Percentiles rank a stretch among this genome's conserved stretches.
Conservation (phyloP, 1,140 invertebrate genomes). For the Agrilus planipennis region DNA sequence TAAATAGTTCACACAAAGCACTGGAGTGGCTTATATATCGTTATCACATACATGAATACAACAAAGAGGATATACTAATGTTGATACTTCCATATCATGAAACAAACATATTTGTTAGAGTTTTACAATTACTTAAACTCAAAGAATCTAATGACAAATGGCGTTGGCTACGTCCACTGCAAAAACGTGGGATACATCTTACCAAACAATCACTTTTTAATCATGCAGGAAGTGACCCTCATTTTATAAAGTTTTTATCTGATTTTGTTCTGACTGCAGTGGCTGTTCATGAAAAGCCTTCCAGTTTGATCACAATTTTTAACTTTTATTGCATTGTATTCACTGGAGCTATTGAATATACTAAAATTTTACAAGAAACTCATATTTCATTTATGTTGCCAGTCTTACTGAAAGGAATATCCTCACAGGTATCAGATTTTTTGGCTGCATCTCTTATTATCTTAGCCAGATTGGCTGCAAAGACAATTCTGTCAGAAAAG, state of each 20-base stretch:
- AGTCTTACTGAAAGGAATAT: conserved; percentile 53
- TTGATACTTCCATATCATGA: conserved; percentile 85
- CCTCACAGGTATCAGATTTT: conserved; percentile 54
- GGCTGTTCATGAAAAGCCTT: conserved; percentile 47
- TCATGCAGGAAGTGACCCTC: conserved; percentile 52
- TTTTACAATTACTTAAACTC: conserved; percentile 65
- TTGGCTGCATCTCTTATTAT: conserved; percentile 64
- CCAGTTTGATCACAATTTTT: conserved; percentile 53
- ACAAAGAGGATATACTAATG: conserved; percentile 65
- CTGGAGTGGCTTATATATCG: conserved; percentile 88
- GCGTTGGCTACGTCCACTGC: conserved; percentile 62
- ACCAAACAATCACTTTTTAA: conserved; percentile 59
- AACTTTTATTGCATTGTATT: conserved; percentile 66
- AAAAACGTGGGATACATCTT: conserved; percentile 61
- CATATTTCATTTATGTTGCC: conserved; percentile 59
- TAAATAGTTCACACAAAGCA: conserved; percentile 75
- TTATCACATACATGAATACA: conserved; percentile 80
- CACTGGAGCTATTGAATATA: conserved; percentile 51
- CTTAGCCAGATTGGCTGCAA: conserved; percentile 51
- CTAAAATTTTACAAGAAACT: conserved; percentile 46
- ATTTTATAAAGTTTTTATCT: conserved; percentile 63
- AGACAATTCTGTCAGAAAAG: conserved; percentile 46
- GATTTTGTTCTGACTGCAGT: conserved; percentile 53
- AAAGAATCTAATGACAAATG: conserved; percentile 50
- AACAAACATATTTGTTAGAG: conserved; percentile 73